Evolutionary conservation across 1,140 invertebrate genomes (phyloP).

Genomic region (Drosophila kurseongensis): DNA sequence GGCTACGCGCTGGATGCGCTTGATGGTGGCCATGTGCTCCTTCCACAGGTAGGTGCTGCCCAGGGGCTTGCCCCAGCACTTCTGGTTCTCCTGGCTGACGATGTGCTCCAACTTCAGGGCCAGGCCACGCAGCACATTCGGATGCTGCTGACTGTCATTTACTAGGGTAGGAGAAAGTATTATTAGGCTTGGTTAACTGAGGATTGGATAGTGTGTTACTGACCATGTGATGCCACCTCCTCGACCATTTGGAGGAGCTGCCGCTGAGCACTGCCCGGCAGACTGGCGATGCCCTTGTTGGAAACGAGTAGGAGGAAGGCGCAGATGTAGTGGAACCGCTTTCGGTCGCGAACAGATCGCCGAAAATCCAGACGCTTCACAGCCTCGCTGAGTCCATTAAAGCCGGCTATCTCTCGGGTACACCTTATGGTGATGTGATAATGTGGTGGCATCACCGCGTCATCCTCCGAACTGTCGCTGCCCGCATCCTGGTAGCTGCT

Average conservation of each 20-base stretch:
- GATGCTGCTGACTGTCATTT: conserved; percentile 94
- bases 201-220: conserved; percentile 85
- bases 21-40: conserved; percentile 93
- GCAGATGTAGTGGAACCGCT: conserved; percentile 98
- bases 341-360: conserved; percentile 96
- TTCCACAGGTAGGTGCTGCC: conserved; percentile 96
- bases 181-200: too few relatives aligned
- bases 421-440: conserved; percentile 96
- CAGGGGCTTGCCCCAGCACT: conserved; percentile 94
- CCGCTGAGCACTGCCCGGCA: conserved; percentile 97
- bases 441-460: conserved; percentile 90
- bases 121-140: conserved; percentile 91
- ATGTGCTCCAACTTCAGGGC: conserved; percentile 90
- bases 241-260: conserved; percentile 97
- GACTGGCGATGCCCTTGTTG: conserved; percentile 90
- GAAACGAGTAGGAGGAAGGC: conserved; percentile 95
- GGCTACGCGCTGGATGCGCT: conserved; percentile 93
- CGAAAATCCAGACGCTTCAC: conserved; percentile 97
- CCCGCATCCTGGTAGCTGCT: conserved; percentile 47
- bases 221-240: conserved; percentile 96
- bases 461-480: conserved; percentile 40
- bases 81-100: conserved; percentile 87
- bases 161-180: conserved; percentile 85
- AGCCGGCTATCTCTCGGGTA: conserved; percentile 97
- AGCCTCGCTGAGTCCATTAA: conserved; percentile 97